Evolutionary conservation across 2,113 vertebrate genomes (phyloP).

Genomic region (Piprites chloris): DNA sequence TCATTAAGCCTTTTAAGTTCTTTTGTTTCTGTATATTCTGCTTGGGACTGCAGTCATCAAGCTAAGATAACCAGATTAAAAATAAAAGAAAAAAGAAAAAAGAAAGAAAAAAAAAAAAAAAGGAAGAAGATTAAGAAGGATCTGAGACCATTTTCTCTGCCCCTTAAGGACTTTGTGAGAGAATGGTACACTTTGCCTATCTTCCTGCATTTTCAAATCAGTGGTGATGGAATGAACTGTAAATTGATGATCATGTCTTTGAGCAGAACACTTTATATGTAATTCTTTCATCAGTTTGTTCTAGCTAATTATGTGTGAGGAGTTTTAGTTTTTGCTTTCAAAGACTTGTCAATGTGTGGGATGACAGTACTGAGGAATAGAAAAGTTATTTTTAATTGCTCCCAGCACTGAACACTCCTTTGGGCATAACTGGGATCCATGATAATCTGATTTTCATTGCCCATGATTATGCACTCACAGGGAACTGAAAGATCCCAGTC

Average conservation of each 20-base stretch:
- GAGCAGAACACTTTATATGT: conserved; percentile 43
- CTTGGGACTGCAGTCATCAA: not conserved
- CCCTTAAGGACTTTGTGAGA: not conserved
- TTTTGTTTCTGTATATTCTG: not conserved
- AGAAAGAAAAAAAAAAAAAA: not conserved
- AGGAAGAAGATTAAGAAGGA: not conserved
- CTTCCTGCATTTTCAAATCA: conserved; percentile 25
- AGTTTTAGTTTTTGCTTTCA: conserved; percentile 67
- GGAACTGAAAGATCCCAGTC: not conserved
- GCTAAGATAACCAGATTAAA: not conserved
- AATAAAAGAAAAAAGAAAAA: not conserved
- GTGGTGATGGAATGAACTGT: not conserved
- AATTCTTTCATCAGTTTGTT: conserved; percentile 59
- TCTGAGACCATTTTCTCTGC: not conserved
- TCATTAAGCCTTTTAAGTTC: not conserved
- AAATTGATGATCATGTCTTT: conserved; percentile 43
- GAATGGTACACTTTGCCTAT: not conserved
- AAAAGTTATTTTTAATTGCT: conserved; percentile 55
- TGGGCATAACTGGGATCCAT: not conserved
- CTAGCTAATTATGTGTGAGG: conserved; percentile 56
- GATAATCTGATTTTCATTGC: conserved; percentile 25
- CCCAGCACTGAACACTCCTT: not conserved
- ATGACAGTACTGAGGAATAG: conserved; percentile 29
- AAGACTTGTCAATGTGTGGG: conserved; percentile 49
- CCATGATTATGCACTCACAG: not conserved